Base-by-base conservation (phyloP, 2,113 vertebrate species). In the Condylura cristata region DNA sequence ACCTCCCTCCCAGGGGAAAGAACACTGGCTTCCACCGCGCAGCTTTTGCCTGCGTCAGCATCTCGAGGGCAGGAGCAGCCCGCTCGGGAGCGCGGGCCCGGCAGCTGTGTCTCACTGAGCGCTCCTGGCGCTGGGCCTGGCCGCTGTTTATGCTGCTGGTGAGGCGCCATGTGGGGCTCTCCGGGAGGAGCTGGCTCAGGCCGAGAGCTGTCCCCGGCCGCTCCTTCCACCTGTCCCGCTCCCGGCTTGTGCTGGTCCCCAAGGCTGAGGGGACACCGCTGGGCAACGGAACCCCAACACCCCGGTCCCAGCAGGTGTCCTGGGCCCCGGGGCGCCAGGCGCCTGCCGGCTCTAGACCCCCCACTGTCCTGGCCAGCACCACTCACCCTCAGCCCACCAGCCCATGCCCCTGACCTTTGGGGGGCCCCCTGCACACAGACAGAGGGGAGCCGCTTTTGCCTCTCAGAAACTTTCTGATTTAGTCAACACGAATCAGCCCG, bases 51-150 rank as follows among this genome's bases (percentile, higher is more conserved):
- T 98, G 96, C 93, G 98, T 99, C 98, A 98, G 98, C 98, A 96
- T 98, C 98, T 98, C 97, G 94, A 87, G 17, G 96, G 97, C 97
- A 97, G 97, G 98, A 97, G 98, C 96, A 98, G 97, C 98, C 98
- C 70, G 90, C 92, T 96, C 95, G 97, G 98, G 96, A 96, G 81
- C 70, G 98, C 98, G 98, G 95, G 96, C 83, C 89, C 97, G 95
- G 97, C 98, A 98, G 98, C 98, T 98, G 98, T 97, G 98, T 98
- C 98, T 98, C 97, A 98, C 95, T 95, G 97, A 98, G 98, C 97
- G 95, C 97, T 98, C 98, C 98, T 98, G 97, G 97, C 97, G 98
- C 97, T 95, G 98, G 97, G 97, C 95, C 97, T 98, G 98, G 98
- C 98, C 95, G 96, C 90, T 98, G 98, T 98, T 98, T 98, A 97